These are phyloP conservation scores for Anticlea derivata DNA, from an alignment of 2,888 invertebrate genomes.

Conservation along the genomic window DNA sequence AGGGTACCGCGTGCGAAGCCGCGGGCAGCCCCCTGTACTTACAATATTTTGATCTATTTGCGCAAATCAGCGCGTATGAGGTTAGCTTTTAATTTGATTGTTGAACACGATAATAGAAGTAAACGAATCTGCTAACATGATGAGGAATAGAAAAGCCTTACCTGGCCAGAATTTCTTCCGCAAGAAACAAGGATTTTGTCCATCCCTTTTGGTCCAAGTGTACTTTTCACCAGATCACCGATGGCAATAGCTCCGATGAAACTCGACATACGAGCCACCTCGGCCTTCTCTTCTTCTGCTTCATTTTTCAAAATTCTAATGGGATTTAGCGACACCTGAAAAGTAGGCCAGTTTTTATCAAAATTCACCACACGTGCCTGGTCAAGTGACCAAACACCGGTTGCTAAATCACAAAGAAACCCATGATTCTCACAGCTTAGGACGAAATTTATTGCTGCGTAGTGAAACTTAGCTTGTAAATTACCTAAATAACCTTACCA, in stretches of 20 bases:
- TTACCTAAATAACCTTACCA: constrained; percentile 11
- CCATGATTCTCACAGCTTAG: constrained; percentile 6
- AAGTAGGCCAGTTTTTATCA: constrained; percentile 33
- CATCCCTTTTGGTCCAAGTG: constrained; percentile 99
- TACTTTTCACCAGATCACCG: constrained; percentile 98
- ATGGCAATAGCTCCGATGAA: constrained; percentile 99
- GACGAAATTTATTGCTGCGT: background rate
- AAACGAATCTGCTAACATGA: background rate
- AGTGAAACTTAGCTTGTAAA: constrained; percentile 10
- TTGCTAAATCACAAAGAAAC: constrained; percentile 36
- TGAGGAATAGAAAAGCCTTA: constrained; percentile 36
- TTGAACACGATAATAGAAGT: background rate
- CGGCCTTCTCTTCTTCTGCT: constrained; percentile 98
- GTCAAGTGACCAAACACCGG: constrained; percentile 45
- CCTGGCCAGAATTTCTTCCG: constrained; percentile 90
- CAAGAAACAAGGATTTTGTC: constrained; percentile 93
- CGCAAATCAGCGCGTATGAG: constrained; percentile 1
- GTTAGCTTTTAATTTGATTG: constrained; percentile 13
- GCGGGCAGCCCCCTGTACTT: too few species aligned
- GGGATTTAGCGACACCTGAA: constrained; percentile 94
- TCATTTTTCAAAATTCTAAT: constrained; percentile 97
- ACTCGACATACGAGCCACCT: constrained; percentile 98
- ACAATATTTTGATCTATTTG: too few species aligned
- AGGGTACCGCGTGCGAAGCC: too few species aligned
- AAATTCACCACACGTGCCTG: constrained; percentile 56